phyloP scores from a whole-genome alignment of 2,888 invertebrate genomes.

The Noctua janthina region DNA sequence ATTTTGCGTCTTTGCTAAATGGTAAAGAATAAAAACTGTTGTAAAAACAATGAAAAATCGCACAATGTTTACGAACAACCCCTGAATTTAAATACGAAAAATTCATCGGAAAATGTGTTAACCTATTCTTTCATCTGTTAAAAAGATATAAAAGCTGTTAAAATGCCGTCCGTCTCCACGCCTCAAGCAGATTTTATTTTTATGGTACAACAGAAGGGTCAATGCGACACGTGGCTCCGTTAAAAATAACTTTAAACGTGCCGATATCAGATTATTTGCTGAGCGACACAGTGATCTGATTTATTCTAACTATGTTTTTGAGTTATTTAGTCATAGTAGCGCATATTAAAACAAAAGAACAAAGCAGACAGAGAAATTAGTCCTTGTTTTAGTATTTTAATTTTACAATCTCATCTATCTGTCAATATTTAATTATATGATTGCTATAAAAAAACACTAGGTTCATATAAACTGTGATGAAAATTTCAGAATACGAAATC shows the following conservation, averaged over 20 bases:
- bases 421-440: neutral
- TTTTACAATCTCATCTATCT: neutral
- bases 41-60: neutral
- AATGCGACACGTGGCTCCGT: slow-evolving; percentile 14
- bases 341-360: no score
- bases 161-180: slow-evolving; percentile 7
- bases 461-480: neutral
- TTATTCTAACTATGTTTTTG: neutral
- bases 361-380: no score
- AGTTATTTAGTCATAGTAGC: neutral
- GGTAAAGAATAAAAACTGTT: neutral
- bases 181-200: slow-evolving; percentile 13
- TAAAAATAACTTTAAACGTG: slow-evolving; percentile 29
- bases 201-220: neutral
- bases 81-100: no score
- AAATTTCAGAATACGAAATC: neutral
- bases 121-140: neutral
- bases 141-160: slow-evolving; percentile 1
- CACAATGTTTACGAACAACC: no score
- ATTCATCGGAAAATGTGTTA: neutral
- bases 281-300: slow-evolving; percentile 11
- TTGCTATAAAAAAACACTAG: neutral
- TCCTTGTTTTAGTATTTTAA: neutral
- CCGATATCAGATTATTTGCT: neutral
- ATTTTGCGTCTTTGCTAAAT: neutral